Evolutionary conservation across 2,113 vertebrate genomes (phyloP), one percentile per base, ranked within the genome.

Genomic region (Cavia porcellus): DNA sequence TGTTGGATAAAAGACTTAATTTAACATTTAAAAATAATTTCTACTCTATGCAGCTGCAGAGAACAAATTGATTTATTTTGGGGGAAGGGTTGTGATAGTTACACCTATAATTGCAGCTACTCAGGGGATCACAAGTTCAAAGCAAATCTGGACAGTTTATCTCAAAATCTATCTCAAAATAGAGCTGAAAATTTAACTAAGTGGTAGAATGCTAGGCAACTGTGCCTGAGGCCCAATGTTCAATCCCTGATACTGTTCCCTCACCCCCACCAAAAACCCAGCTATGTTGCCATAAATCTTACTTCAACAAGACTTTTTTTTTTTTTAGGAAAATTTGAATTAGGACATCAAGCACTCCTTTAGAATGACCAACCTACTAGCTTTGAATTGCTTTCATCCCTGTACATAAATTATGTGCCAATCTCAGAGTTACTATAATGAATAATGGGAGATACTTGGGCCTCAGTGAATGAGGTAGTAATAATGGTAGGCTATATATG

Each of bases 301-400:
- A 77, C 12, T 13, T 50, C 25, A 80, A 15, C 79, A 82, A 81
- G 50, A 82, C 32, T 57, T 57, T 57, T 55, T 55, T 57, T 84
- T 89, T 82, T 52, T 52, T 52, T 52, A 42, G 70, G n/a, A 38
- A 74, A 74, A 45, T 35, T 68, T 70, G 11, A n/a, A 70, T 30
- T 77, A 28, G 28, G 74, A 30, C 47, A 47, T 14, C 42, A 28
- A 77, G 42, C 74, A 22, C 38, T 92, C 42, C 77, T 50, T 62
- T 64, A 89, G 92, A 91, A 95, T 86, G 45, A 55, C 45, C n/a
- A 42, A 12, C 57, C 66, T 84, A 52, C 17, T 84, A 88, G 57
- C 32, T 86, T 84, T 84, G 62, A 74, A 42, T 74, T 86, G 12
- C n/a, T 38, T 82, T 89, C 90, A 55, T 89, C 72, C 61, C 30